phyloP scores from a whole-genome alignment of 2,888 invertebrate species.

The Hymenopus coronatus region DNA sequence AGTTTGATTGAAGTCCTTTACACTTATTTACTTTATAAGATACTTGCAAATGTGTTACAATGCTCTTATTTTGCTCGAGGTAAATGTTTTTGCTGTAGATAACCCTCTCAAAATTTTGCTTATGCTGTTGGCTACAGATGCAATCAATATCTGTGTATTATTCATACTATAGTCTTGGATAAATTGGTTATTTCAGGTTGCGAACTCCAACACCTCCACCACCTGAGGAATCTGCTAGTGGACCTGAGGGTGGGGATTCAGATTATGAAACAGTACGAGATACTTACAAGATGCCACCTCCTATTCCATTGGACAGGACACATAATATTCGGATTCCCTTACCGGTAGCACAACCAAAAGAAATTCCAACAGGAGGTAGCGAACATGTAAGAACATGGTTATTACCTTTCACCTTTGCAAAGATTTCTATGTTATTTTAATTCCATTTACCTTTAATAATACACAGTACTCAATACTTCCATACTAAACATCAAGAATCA shows the following conservation, averaged over 20 bases:
- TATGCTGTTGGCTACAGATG: background rate
- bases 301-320: constrained; percentile 32
- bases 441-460: too few species aligned
- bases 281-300: constrained; percentile 39
- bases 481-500: too few species aligned
- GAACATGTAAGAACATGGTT: background rate
- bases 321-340: constrained; percentile 39
- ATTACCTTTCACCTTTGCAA: background rate
- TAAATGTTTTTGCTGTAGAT: too few species aligned
- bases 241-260: constrained; percentile 50
- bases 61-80: too few species aligned
- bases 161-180: background rate
- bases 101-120: too few species aligned
- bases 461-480: background rate
- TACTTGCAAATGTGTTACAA: too few species aligned
- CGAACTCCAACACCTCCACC: constrained; percentile 54
- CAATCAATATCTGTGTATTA: background rate
- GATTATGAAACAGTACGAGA: constrained; percentile 37
- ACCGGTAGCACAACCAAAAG: constrained; percentile 36
- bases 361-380: background rate
- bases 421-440: too few species aligned
- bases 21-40: too few species aligned
- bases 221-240: constrained; percentile 39
- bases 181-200: constrained; percentile 43
- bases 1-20: too few species aligned